Conservation (phyloP, 2,113 vertebrate species). For the Ctenodactylus gundi region DNA sequence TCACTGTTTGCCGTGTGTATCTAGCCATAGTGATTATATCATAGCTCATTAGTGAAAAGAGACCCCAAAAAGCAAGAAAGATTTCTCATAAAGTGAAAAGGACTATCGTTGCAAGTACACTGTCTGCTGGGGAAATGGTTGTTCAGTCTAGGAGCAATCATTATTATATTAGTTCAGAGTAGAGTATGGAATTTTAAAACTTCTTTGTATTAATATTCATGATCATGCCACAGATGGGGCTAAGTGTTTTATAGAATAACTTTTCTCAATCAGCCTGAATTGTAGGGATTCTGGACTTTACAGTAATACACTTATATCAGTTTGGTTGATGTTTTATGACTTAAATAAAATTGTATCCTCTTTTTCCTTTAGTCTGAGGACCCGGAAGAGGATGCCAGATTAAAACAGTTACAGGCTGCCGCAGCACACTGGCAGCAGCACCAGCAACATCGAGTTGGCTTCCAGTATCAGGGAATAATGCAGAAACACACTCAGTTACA, state of each 20-base stretch:
- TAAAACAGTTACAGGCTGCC: constrained; percentile 94
- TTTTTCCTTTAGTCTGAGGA: constrained; percentile 86
- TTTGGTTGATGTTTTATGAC: constrained; percentile 41
- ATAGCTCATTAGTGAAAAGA: constrained; percentile 5
- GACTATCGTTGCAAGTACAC: background rate
- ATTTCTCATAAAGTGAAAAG: constrained; percentile 17
- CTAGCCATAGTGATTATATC: background rate
- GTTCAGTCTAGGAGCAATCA: background rate
- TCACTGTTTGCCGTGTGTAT: background rate
- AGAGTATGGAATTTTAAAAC: background rate
- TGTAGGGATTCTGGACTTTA: background rate
- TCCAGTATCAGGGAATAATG: constrained; percentile 98
- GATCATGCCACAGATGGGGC: background rate
- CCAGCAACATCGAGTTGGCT: constrained; percentile 93
- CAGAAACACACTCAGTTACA: constrained; percentile 96
- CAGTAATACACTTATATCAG: background rate
- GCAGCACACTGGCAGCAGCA: constrained; percentile 99
- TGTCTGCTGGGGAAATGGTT: constrained; percentile 27
- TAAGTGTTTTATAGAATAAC: constrained; percentile 12
- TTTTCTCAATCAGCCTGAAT: background rate
- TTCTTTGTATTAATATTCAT: background rate
- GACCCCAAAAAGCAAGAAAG: background rate
- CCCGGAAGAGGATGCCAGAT: constrained; percentile 91
- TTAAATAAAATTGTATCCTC: background rate
- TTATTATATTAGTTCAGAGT: constrained; percentile 19